phyloP scores from a whole-genome alignment of 2,797 vertebrate genomes.

The Falco columbarius region DNA sequence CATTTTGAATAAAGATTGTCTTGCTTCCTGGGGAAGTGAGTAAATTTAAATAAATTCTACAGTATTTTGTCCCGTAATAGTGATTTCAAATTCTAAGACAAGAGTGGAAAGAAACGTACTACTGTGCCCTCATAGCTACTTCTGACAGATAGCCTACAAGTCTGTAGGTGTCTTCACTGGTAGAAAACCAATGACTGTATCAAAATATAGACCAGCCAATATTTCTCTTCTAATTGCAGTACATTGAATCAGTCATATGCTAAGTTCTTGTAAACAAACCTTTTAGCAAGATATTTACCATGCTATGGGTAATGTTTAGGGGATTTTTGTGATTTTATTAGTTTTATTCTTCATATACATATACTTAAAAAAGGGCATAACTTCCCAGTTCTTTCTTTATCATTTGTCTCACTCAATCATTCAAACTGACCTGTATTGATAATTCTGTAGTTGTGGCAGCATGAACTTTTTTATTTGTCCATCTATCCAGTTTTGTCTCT shows the following conservation, averaged over 20 bases:
- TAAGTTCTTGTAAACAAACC: background rate
- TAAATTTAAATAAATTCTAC: background rate
- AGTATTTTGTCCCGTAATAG: background rate
- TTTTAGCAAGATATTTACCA: background rate
- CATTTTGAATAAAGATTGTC: background rate
- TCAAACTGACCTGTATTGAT: background rate
- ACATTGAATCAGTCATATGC: background rate
- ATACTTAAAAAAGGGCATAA: background rate
- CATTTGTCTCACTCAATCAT: background rate
- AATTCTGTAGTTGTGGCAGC: background rate
- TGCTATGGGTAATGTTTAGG: background rate
- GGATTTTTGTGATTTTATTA: background rate
- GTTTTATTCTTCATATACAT: background rate
- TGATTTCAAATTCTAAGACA: background rate
- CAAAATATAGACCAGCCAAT: background rate
- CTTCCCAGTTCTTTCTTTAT: background rate
- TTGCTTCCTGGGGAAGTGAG: background rate
- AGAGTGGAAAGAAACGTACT: background rate
- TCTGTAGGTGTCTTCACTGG: background rate
- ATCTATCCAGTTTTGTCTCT: background rate
- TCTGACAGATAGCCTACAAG: background rate
- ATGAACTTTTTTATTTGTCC: slow-evolving; percentile 1
- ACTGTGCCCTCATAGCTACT: background rate
- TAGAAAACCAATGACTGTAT: background rate
- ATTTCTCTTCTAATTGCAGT: background rate